Base-by-base conservation (phyloP, 2,888 invertebrate genomes). In the Aspidapion aeneum region DNA sequence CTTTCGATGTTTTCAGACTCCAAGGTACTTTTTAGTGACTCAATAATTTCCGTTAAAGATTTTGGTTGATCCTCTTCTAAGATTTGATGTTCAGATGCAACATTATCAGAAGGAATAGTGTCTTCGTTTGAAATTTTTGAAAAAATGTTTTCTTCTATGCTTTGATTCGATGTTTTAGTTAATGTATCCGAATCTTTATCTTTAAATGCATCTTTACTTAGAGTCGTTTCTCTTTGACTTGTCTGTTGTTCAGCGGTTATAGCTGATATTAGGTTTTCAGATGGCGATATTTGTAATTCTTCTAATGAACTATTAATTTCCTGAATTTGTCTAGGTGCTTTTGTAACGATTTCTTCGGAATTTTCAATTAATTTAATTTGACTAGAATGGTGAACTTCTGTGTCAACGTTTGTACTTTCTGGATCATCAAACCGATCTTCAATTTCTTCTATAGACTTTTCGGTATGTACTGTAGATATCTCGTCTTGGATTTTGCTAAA, bases 401-500 rank as follows among this genome's bases (percentile, higher is more conserved):
- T 7, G 3, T 35, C 35, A 35, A 35, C 35, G 12, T 35, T 3
- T 35, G 3, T 3, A 7, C 35, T 12, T n/a, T n/a, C n/a, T n/a
- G n/a, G n/a, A n/a, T n/a, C n/a, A n/a, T n/a, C n/a, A n/a, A n/a
- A n/a, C n/a, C 52, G 18, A 1, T 59, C 59, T 60, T 60, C 55
- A 18, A 55, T 35, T 18, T 54, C 55, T 22, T 54, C 48, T 18
- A 60, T 12, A 1, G 58, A 59, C 18, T 17, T 17, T 16, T 48
- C 58, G 18, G 19, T 35, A 48, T 35, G 20, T 20, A 54, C 55
- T 57, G 19, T 66, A 1, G 73, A 72, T 55, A 75, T 73, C 55
- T 74, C 74, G 35, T 72, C 71, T 63, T 74, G 67, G 50, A 75
- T 74, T 65, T 71, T 71, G 52, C 65, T 74, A 57, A 75, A 74